A percentile compares a stretch with the other conserved stretches of the same genome.
phyloP scores from a whole-genome alignment of 2,888 invertebrate genomes.

The Augiades crinisus region DNA sequence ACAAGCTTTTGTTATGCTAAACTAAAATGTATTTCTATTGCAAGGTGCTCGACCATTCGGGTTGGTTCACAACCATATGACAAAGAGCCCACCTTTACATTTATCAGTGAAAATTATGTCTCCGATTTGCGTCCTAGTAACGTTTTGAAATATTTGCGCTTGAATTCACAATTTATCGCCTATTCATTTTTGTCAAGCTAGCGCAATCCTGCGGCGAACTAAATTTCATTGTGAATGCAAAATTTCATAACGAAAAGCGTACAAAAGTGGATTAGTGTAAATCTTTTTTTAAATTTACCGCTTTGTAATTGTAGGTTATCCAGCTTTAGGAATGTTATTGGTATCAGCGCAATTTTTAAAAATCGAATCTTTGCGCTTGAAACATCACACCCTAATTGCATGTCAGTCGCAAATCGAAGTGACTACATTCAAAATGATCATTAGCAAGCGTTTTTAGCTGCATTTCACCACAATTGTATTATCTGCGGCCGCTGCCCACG shows the following conservation, averaged over 20 bases:
- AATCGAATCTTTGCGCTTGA: too few species aligned
- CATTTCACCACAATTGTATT: too few species aligned
- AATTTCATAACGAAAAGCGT: slow-evolving; percentile 17
- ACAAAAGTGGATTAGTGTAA: not conserved
- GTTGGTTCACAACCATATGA: slow-evolving; percentile 10
- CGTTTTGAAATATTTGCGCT: slow-evolving; percentile 26
- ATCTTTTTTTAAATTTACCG: too few species aligned
- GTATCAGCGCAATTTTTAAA: too few species aligned
- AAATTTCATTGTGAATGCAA: slow-evolving; percentile 11
- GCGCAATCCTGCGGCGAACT: slow-evolving; percentile 15
- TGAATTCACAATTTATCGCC: slow-evolving; percentile 26
- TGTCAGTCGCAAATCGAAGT: too few species aligned
- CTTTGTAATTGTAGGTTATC: too few species aligned
- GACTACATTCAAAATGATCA: too few species aligned
- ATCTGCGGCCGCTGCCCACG: slow-evolving; percentile 35
- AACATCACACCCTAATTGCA: too few species aligned
- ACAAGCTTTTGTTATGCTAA: slow-evolving; percentile 6
- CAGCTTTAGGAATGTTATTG: too few species aligned
- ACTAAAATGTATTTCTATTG: slow-evolving; percentile 11
- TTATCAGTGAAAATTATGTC: slow-evolving; percentile 27
- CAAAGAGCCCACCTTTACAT: slow-evolving; percentile 20
- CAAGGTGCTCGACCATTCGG: slow-evolving; percentile 11
- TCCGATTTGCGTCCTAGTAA: slow-evolving; percentile 22
- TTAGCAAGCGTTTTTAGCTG: too few species aligned
- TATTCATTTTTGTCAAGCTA: slow-evolving; percentile 24